Conservation (phyloP, 2,113 vertebrate genomes). For the Notothenia rossii region DNA sequence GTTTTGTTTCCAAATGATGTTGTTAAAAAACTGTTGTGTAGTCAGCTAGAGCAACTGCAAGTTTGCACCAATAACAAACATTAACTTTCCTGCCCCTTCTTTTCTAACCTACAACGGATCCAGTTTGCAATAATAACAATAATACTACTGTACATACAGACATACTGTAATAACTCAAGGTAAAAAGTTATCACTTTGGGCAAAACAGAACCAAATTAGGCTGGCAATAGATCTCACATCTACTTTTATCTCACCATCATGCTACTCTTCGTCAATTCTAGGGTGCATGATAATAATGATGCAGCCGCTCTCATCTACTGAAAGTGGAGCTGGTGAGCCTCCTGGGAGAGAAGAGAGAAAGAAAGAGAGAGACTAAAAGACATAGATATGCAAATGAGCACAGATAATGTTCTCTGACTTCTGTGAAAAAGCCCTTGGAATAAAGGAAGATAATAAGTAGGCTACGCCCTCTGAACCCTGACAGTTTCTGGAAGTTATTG, state of each 20-base stretch:
- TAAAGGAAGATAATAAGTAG: conserved; percentile 6
- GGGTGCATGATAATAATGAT: conserved; percentile 30
- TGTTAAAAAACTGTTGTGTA: neutral
- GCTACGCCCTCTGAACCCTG: neutral
- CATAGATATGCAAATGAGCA: neutral
- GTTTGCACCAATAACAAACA: no score
- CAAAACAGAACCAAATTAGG: conserved; percentile 2
- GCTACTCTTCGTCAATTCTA: conserved; percentile 5
- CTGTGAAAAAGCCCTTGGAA: conserved; percentile 5
- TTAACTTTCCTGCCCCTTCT: neutral
- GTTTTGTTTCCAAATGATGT: neutral
- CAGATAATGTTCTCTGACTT: neutral
- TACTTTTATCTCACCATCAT: conserved; percentile 29
- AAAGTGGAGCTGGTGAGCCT: conserved; percentile 2
- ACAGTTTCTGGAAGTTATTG: conserved; percentile 18
- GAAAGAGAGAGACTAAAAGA: neutral
- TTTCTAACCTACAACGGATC: no score
- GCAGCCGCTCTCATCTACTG: conserved; percentile 33
- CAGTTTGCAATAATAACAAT: neutral
- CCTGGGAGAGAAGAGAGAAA: neutral
- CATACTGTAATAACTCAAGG: neutral
- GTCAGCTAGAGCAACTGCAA: no score
- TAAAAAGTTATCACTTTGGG: neutral
- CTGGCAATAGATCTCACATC: conserved; percentile 7
- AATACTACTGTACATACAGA: neutral